A percentile compares a stretch with the other conserved stretches of the same genome.
Conservation (phyloP, 2,797 vertebrate species). For the Choloepus didactylus region DNA sequence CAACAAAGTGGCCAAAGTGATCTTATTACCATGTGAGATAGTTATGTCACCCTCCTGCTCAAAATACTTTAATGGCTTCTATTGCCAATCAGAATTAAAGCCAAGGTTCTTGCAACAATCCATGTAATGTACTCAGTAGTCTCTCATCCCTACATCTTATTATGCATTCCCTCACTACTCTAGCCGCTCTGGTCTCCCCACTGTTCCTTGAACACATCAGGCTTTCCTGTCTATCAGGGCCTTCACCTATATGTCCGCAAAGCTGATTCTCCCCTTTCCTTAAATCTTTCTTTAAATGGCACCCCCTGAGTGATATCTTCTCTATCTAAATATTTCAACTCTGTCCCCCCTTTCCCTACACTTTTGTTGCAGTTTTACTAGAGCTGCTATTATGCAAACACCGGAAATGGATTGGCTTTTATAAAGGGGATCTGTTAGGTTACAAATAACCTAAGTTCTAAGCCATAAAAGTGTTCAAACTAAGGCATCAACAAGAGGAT, state of each 20-base stretch:
- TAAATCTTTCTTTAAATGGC: constrained; percentile 4
- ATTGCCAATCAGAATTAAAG: constrained; percentile 51
- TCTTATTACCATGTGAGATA: background rate
- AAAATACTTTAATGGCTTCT: background rate
- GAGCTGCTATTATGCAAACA: too few relatives aligned
- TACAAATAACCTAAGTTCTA: too few relatives aligned
- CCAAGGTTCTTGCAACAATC: background rate
- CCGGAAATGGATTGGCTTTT: too few relatives aligned
- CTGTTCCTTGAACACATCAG: background rate
- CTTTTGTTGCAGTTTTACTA: too few relatives aligned
- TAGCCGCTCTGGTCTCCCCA: background rate
- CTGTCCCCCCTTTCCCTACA: background rate
- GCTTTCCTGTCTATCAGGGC: background rate
- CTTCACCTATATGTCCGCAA: background rate
- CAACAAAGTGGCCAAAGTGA: background rate
- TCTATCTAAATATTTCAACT: background rate
- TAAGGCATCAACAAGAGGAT: too few relatives aligned
- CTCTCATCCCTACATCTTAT: background rate
- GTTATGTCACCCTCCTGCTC: background rate
- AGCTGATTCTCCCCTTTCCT: background rate
- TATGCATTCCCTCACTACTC: background rate
- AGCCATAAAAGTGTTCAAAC: too few relatives aligned
- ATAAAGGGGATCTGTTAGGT: too few relatives aligned
- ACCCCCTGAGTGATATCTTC: background rate
- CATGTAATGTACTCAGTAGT: background rate